Evolutionary conservation across 2,113 vertebrate species (phyloP).

Genomic region (Galemys pyrenaicus): DNA sequence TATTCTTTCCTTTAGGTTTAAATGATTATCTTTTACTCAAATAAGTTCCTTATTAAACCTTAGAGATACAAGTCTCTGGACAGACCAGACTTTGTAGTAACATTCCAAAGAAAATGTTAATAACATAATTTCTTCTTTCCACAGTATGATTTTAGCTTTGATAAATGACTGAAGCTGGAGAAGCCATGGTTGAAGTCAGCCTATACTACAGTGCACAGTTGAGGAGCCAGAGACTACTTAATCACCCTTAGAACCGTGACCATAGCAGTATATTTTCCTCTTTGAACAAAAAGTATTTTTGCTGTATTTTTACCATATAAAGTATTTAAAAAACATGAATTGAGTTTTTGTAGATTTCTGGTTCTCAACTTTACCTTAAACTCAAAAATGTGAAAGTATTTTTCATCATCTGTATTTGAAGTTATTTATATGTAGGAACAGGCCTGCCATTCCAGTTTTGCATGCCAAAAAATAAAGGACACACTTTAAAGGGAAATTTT

Average conservation of each 20-base stretch:
- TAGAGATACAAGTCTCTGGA: neutral
- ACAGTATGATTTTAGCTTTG: conserved; percentile 98
- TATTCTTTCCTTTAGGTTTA: neutral
- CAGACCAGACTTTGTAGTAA: neutral
- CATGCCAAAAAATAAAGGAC: neutral
- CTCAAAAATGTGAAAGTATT: neutral
- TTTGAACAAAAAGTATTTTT: conserved; percentile 89
- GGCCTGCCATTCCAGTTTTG: neutral
- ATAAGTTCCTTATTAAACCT: neutral
- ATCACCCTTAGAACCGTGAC: conserved; percentile 77
- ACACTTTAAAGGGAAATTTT: neutral
- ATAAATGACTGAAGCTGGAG: conserved; percentile 94
- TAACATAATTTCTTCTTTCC: conserved; percentile 76
- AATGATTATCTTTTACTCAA: neutral
- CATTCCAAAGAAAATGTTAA: conserved; percentile 34
- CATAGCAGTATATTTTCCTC: conserved; percentile 87
- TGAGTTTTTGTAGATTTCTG: conserved; percentile 83
- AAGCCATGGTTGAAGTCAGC: conserved; percentile 67
- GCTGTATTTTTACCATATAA: conserved; percentile 92
- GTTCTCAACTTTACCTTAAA: conserved; percentile 50
- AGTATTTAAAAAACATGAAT: conserved; percentile 86
- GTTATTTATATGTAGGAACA: neutral
- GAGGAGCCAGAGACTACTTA: conserved; percentile 79
- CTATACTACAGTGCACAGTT: conserved; percentile 78
- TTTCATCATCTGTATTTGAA: neutral